Base-by-base conservation (phyloP, 2,888 invertebrate genomes). In the Aphodius granarius region DNA sequence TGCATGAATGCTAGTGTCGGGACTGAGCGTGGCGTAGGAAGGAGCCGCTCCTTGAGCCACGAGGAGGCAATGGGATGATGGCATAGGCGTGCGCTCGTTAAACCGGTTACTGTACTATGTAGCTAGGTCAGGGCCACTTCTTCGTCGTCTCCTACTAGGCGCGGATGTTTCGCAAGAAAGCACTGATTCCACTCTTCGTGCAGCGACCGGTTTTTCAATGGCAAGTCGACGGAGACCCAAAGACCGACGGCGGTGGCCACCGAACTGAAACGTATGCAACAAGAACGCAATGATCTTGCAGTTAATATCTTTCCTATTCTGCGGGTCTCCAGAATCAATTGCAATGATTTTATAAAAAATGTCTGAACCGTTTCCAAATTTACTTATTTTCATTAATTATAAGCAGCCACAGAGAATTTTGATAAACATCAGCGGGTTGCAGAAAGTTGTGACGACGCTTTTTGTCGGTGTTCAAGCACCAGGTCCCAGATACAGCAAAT, bases 91-190 rank as follows among this genome's bases (percentile, higher is more conserved):
- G 43, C 13, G 43, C 3, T 43, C 43, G 43, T 43, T 43, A 75
- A 75, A 75, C 75, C 75, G 73, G 75, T 75, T 73, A 73, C 75
- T 73, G 13, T 43, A 43, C 43, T 43, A 43, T 43, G 43, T 75
- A 75, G 75, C 75, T 75, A 75, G 75, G 75, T 75, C 75, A 75
- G 75, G 75, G 75, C 75, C 75, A 75, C 65, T 75, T 75, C 75
- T 75, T 66, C 64, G 43, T 9, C 3, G 43, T 43, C 43, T 43
- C 13, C 43, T 6, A 9, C 9, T 3, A 43, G 43, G 9, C 43
- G 43, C 66, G 18, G 66, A 18, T 66, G 5, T 19, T 21, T 66
- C 66, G 66, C 66, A 66, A 43, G 43, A 43, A 43, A 43, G 43
- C 43, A 70, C 74, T 74, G 68, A 70, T 70, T 74, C 70, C 74